Conservation (phyloP, 2,113 vertebrate genomes). For the Corynorhinus townsendii region DNA sequence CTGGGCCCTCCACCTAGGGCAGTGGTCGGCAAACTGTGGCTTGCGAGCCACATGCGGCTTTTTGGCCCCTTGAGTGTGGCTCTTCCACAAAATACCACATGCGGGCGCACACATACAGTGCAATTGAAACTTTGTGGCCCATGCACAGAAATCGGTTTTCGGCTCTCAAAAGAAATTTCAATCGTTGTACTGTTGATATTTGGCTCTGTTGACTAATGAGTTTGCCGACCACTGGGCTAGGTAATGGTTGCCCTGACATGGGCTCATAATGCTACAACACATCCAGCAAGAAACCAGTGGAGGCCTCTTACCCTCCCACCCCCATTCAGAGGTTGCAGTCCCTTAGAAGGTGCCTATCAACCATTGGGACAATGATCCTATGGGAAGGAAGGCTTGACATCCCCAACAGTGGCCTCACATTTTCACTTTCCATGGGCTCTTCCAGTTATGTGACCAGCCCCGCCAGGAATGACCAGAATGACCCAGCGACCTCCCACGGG, state of each 20-base stretch:
- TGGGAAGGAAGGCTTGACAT: not conserved
- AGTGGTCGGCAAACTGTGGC: too few species aligned
- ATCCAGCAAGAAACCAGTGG: not conserved
- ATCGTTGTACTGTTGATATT: too few species aligned
- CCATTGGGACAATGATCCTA: not conserved
- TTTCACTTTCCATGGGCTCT: not conserved
- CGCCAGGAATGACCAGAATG: not conserved
- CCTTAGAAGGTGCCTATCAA: not conserved
- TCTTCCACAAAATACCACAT: too few species aligned
- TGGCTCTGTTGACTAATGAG: too few species aligned
- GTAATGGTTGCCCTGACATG: not conserved
- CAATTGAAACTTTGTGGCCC: too few species aligned
- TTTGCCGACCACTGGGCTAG: not conserved
- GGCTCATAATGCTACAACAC: rapidly evolving
- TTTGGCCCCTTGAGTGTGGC: too few species aligned
- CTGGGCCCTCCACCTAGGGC: not conserved
- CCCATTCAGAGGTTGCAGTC: not conserved
- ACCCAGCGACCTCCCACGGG: not conserved
- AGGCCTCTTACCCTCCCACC: not conserved
- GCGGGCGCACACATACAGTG: too few species aligned
- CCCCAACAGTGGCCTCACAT: not conserved
- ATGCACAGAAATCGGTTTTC: too few species aligned
- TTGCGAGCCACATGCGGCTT: too few species aligned
- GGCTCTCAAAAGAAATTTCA: too few species aligned
- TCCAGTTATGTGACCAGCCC: not conserved